Conservation (phyloP, 2,888 invertebrate genomes). For the Anorthoa munda region DNA sequence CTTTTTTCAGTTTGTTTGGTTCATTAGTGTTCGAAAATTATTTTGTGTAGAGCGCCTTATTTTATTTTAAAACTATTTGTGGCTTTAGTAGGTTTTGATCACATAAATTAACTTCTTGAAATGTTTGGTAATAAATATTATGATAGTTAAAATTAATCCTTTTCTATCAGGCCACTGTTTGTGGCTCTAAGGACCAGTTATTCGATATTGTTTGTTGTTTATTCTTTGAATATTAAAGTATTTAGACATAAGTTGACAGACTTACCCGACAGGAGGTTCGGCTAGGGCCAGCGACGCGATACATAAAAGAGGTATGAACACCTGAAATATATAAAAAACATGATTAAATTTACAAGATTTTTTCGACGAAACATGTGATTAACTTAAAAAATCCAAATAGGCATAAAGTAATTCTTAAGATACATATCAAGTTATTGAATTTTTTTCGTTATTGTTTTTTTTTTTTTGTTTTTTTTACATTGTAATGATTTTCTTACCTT, state of each 20-base stretch:
- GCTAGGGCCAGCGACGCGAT: slow-evolving; percentile 75
- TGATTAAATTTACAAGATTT: not conserved
- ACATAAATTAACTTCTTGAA: not conserved
- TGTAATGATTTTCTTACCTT: slow-evolving; percentile 57
- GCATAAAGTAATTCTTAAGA: not conserved
- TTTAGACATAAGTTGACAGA: slow-evolving; percentile 11
- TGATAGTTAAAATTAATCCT: not conserved
- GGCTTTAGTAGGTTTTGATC: not conserved
- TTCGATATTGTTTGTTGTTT: not conserved
- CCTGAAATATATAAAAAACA: slow-evolving; percentile 72
- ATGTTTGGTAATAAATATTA: not conserved
- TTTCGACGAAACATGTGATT: not conserved
- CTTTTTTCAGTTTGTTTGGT: too few relatives aligned
- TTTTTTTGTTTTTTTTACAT: too few relatives aligned
- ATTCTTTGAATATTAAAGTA: too few relatives aligned
- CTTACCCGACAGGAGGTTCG: slow-evolving; percentile 85
- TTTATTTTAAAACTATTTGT: too few relatives aligned
- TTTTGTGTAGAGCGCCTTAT: not conserved
- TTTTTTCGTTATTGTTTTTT: too few relatives aligned
- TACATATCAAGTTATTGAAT: too few relatives aligned
- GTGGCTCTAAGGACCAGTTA: not conserved
- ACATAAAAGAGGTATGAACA: slow-evolving; percentile 75
- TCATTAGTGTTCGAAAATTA: not conserved
- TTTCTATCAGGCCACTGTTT: not conserved
- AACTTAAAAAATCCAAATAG: not conserved